Evolutionary conservation across 2,113 vertebrate genomes (phyloP).

Genomic region (Silurus asotus): DNA sequence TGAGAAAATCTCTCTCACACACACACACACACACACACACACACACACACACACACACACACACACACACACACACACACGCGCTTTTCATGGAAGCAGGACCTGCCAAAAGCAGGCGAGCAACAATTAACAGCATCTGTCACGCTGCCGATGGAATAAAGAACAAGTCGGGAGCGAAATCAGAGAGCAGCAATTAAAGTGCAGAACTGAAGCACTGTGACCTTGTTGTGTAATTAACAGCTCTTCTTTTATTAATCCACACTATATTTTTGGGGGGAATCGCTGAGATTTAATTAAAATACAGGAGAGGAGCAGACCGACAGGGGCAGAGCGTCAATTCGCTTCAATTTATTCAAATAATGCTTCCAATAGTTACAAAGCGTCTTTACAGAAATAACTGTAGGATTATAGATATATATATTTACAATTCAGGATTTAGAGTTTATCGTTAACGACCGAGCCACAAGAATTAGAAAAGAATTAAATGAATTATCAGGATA

Average conservation of each 20-base stretch:
- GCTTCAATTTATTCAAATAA: too few relatives aligned
- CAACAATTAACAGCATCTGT: constrained; percentile 60
- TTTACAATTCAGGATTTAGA: too few relatives aligned
- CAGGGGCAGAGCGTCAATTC: background rate
- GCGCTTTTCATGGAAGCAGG: background rate
- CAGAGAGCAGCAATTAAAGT: constrained; percentile 65
- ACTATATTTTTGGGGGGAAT: constrained; percentile 23
- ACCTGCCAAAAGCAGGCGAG: constrained; percentile 22
- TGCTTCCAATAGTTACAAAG: too few relatives aligned
- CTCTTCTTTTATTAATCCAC: constrained; percentile 65
- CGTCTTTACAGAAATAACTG: too few relatives aligned
- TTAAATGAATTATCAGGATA: too few relatives aligned
- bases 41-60: constrained; percentile 16
- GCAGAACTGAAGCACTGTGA: constrained; percentile 68
- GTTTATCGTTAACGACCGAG: too few relatives aligned
- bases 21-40: too few relatives aligned
- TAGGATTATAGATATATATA: too few relatives aligned
- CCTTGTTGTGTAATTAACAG: constrained; percentile 73
- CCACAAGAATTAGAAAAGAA: too few relatives aligned
- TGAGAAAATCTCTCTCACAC: constrained; percentile 14
- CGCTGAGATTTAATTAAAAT: constrained; percentile 66
- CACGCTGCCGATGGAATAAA: constrained; percentile 57
- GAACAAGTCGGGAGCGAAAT: constrained; percentile 63
- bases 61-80: constrained; percentile 22
- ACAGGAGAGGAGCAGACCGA: constrained; percentile 34